Conservation (phyloP, 2,113 vertebrate genomes). For the Myrmecophaga tridactyla region DNA sequence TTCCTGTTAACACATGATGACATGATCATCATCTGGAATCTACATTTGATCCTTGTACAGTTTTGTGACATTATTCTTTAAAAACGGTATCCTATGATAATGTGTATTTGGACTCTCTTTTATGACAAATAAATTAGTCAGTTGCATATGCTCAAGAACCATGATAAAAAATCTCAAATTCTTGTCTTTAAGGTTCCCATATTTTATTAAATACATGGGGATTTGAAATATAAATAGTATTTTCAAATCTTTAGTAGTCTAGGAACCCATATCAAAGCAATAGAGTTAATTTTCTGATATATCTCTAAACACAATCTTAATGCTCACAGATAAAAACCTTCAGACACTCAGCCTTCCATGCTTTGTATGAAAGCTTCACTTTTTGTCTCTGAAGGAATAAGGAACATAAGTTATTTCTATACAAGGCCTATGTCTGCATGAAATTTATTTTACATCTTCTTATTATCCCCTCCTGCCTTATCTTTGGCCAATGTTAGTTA, state of each 20-base stretch:
- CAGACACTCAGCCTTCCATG: neutral
- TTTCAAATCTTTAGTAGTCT: neutral
- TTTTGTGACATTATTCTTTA: neutral
- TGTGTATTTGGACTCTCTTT: neutral
- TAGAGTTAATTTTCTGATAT: neutral
- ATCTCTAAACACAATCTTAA: neutral
- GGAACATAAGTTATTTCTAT: neutral
- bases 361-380: neutral
- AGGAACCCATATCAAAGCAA: neutral
- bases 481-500: neutral
- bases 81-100: neutral
- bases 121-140: neutral
- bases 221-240: too few relatives aligned
- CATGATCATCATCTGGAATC: neutral
- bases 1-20: neutral
- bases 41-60: neutral
- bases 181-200: neutral
- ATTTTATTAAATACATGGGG: too few relatives aligned
- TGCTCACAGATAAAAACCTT: neutral
- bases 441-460: neutral
- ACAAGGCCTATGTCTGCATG: neutral
- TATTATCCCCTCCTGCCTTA: neutral
- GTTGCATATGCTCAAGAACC: neutral
- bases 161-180: neutral
- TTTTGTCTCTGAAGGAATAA: constrained; percentile 16